phyloP scores from a whole-genome alignment of 2,888 invertebrate species.

The Polietes domitor region DNA sequence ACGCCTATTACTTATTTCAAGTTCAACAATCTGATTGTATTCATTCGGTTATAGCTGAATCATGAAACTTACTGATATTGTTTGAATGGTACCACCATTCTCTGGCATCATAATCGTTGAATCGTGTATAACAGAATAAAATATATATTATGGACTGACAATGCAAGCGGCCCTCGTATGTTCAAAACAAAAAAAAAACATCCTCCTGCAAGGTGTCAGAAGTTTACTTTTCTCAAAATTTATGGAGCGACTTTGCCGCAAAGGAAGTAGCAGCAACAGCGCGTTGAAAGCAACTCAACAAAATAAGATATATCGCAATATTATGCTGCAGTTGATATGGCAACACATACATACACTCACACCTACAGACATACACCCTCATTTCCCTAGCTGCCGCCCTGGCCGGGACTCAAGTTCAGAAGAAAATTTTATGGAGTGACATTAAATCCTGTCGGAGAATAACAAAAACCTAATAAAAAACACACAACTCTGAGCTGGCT shows the following conservation, averaged over 20 bases:
- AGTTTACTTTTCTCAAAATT: conserved; percentile 4
- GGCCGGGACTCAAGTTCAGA: neutral
- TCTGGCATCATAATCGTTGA: no score
- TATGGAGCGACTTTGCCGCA: conserved; percentile 10
- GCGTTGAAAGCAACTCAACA: neutral
- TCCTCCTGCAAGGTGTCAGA: neutral
- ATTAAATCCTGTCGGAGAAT: neutral
- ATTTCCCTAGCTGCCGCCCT: neutral
- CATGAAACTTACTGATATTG: no score
- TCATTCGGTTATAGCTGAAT: no score
- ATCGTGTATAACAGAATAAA: no score
- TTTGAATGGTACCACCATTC: no score
- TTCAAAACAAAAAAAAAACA: no score
- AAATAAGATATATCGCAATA: neutral
- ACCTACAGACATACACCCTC: neutral
- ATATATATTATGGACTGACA: no score
- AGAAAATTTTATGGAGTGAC: conserved; percentile 8
- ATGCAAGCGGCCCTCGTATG: neutral
- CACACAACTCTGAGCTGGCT: neutral
- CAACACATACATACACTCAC: neutral
- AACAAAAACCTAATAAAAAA: neutral
- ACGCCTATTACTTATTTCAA: no score
- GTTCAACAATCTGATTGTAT: no score
- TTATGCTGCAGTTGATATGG: neutral
- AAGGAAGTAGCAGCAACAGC: neutral